These are phyloP conservation scores for Callaeas wilsoni DNA, from an alignment of 2,113 vertebrate species.

Conservation along the genomic window DNA sequence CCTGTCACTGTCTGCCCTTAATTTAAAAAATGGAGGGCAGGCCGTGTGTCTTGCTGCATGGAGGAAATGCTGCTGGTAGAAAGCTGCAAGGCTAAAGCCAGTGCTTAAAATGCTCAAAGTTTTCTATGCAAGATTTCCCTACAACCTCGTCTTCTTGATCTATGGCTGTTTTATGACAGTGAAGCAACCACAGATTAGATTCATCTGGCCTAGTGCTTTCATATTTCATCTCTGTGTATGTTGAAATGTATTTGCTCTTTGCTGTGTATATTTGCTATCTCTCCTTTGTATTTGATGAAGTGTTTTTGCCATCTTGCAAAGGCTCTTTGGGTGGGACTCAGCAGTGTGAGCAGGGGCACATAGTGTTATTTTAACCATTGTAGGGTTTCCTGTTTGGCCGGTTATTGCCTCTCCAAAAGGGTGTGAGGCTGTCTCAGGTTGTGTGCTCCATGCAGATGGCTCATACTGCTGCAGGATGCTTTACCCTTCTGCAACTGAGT, in stretches of 20 bases:
- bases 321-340: background rate
- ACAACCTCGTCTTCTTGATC: slow-evolving; percentile 31
- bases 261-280: background rate
- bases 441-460: background rate
- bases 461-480: background rate
- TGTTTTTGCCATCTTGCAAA: background rate
- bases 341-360: background rate
- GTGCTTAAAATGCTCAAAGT: slow-evolving; percentile 3
- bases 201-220: slow-evolving; percentile 41
- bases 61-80: slow-evolving; percentile 22
- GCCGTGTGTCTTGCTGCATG: background rate
- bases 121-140: slow-evolving; percentile 3
- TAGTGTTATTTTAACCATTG: background rate
- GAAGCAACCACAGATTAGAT: slow-evolving; percentile 47
- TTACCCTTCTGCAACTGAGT: background rate
- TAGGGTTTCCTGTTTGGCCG: background rate
- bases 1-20: background rate
- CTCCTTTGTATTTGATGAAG: background rate
- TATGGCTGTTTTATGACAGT: slow-evolving; percentile 38
- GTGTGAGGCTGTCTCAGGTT: background rate
- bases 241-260: slow-evolving; percentile 13
- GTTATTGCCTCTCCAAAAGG: background rate
- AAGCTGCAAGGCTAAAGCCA: slow-evolving; percentile 15
- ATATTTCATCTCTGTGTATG: slow-evolving; percentile 40
- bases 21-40: slow-evolving; percentile 8